phyloP scores from a whole-genome alignment of 2,888 invertebrate genomes.

The Mimumesa dahlbomi region DNA sequence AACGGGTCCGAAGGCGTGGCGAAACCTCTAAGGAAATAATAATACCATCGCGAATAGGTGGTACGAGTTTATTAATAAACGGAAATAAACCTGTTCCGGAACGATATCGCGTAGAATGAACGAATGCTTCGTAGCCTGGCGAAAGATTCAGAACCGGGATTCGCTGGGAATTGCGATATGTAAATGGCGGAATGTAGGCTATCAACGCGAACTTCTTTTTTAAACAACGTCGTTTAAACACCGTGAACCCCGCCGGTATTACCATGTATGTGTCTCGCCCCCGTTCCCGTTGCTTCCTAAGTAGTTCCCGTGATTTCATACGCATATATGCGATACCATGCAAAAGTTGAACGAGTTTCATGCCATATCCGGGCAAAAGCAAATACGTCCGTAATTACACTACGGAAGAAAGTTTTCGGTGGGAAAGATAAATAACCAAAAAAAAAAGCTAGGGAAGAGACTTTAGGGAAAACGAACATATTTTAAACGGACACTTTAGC shows the following conservation, averaged over 20 bases:
- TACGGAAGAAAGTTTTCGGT: constrained; percentile 20
- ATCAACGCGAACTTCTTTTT: constrained; percentile 20
- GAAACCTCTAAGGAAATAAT: not conserved
- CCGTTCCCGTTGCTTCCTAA: not conserved
- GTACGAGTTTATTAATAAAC: constrained; percentile 14
- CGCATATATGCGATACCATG: constrained; percentile 1
- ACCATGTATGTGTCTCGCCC: too few species aligned
- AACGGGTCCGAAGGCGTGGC: constrained; percentile 8
- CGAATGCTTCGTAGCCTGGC: not conserved
- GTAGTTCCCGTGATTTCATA: constrained; percentile 2
- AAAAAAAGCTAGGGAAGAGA: too few species aligned
- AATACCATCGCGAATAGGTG: not conserved
- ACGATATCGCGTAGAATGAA: not conserved
- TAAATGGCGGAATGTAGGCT: constrained; percentile 18
- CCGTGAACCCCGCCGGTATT: not conserved
- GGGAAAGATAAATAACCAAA: constrained; percentile 43
- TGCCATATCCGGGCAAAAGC: constrained; percentile 15
- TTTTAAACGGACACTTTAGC: too few species aligned
- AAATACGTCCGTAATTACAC: constrained; percentile 46
- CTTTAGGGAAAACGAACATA: too few species aligned
- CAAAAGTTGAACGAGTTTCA: constrained; percentile 13
- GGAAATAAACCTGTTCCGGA: not conserved
- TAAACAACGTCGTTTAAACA: not conserved
- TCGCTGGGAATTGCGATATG: not conserved
- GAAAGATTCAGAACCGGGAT: not conserved